Base-by-base conservation (phyloP, 2,113 vertebrate genomes). In the Sturnus vulgaris region DNA sequence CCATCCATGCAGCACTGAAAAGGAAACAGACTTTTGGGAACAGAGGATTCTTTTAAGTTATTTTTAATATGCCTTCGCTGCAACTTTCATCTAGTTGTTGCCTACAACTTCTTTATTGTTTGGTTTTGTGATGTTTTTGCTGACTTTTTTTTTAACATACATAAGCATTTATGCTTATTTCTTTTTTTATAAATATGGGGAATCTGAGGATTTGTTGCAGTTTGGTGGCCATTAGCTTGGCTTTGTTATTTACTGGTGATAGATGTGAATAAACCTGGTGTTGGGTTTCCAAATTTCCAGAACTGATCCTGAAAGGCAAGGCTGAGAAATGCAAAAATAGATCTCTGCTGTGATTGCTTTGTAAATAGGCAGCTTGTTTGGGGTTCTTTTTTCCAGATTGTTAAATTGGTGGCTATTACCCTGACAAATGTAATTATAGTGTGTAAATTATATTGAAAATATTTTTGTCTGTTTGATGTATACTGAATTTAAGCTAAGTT, bases 401-500 rank as follows among this genome's bases (percentile, higher is more conserved):
- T 80, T 94, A 85, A 96, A 93, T 69, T 82, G 57, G 55, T 96
- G 69, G 61, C 91, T 94, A 2, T 94, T 78, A 55, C 69, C 83
- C 63, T 97, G 91, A 95, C 72, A 95, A 86, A 88, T 96, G 70
- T 93, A 77, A 94, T 97, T 96, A 82, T 86, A 86, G 59, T 90
- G 68, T 95, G 88, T 96, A 97, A 95, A 96, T 90, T 91, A 83
- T 94, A 89, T 95, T 95, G 92, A 95, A 97, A 96, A 96, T 97
- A 96, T 97, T 97, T 90, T 95, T 97, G 87, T 98, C 95, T 98
- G 95, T 98, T 96, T 97, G 92, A 97, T 97, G 82, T 97, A 97
- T 97, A 95, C 96, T 98, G 92, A 98, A 98, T 98, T 98, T 96
- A 98, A 98, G 96, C 98, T 92, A 98, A 98, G 97, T 97, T 97